Evolutionary conservation across 2,888 invertebrate genomes (phyloP), one percentile per base, ranked within the genome.

Genomic region (Cephalotes varians): DNA sequence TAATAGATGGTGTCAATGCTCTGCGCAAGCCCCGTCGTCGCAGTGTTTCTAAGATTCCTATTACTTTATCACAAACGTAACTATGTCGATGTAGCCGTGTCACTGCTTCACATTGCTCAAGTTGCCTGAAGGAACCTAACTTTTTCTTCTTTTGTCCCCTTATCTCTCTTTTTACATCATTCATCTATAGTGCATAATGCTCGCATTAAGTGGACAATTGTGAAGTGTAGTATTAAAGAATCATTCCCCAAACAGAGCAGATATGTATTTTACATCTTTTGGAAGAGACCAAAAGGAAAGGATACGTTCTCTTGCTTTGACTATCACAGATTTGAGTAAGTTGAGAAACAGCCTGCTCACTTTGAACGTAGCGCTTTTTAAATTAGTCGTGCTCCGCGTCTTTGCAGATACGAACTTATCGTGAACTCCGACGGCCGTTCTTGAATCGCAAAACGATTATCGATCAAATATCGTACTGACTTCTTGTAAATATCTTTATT

Each of bases 401-500:
- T 10, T 28, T 28, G 15, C 34, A 40, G 34, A 28, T 18, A n/a
- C 12, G 60, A 15, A 37, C 28, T 64, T 85, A 67, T 83, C 82
- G 31, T 77, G 64, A 81, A 80, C 44, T 84, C 44, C 77, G 65
- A 84, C 71, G 64, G 69, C 67, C 80, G 73, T 79, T 84, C 58
- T 86, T 67, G 79, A 64, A 87, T 37, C 73, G 64, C 60, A 83
- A 84, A 72, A 74, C 58, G 84, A 83, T 83, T 86, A 83, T 90
- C 85, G 87, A 90, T 88, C 90, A 86, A 91, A 89, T 90, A 88
- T 92, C 89, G 85, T 91, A 91, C 88, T 87, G 91, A 93, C 90
- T 94, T 94, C 93, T 94, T 94, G 94, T 94, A 94, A 94, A 94
- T 94, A 94, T 94, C 94, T 94, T 94, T 94, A 94, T 94, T 94